Percentiles rank a stretch among this genome's conserved stretches.
These are phyloP conservation scores for Melanostoma mellinum DNA, from an alignment of 2,888 invertebrate genomes.

Conservation along the genomic window DNA sequence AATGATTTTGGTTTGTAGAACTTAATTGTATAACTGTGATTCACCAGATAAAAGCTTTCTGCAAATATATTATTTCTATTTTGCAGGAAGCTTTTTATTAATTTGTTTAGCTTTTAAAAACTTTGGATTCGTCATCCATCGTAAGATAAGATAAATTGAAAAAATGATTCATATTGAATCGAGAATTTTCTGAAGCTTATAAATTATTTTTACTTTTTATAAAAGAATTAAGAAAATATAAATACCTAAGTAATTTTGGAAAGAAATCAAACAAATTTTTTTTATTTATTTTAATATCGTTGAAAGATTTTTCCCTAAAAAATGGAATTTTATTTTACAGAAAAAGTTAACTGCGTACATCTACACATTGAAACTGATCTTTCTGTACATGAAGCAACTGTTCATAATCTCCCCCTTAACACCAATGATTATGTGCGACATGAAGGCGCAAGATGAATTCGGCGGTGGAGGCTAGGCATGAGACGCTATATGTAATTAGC, in stretches of 20 bases:
- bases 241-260: conserved; percentile 31
- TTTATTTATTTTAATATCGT: conserved; percentile 23
- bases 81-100: conserved; percentile 42
- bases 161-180: conserved; percentile 71
- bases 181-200: conserved; percentile 17
- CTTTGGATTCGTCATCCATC: conserved; percentile 47
- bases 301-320: conserved; percentile 31
- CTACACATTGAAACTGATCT: conserved; percentile 35
- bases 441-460: conserved; percentile 39
- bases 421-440: conserved; percentile 10
- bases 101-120: conserved; percentile 15
- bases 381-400: conserved; percentile 23
- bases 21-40: conserved; percentile 52
- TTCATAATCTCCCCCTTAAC: background rate
- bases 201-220: conserved; percentile 25
- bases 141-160: conserved; percentile 13
- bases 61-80: background rate
- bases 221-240: conserved; percentile 60
- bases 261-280: conserved; percentile 44
- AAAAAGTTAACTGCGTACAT: conserved; percentile 29
- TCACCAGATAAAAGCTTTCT: conserved; percentile 38
- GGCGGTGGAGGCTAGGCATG: conserved; percentile 49
- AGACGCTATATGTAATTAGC: conserved; percentile 19
- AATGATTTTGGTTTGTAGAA: conserved; percentile 62
- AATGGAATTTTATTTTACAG: conserved; percentile 70